Base-by-base conservation (phyloP, 1,140 invertebrate species). In the Arion vulgaris region DNA sequence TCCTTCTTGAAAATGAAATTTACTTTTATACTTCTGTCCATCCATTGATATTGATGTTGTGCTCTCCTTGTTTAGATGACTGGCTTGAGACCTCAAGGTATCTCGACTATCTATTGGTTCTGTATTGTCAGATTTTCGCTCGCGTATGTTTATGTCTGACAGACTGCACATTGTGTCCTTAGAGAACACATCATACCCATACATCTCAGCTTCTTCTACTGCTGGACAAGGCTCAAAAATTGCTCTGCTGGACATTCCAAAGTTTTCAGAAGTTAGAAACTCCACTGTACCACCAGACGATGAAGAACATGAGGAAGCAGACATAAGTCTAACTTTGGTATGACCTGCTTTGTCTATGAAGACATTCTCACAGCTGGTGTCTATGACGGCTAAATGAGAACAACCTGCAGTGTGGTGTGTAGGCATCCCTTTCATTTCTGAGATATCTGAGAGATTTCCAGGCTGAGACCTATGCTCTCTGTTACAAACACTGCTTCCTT, bases 381-480 rank as follows among this genome's bases (percentile, higher is more conserved):
- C 80, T 39, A 81, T 69, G 23, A 74, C 80, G 17, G 80, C 69
- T 32, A 81, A 49, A 51, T 81, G 51, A 39, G 69, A 51, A 34
- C 80, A 81, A 1, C 57, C 80, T n/a, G 71, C 68, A n/a, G 80
- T 39, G n/a, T 57, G 71, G n/a, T 38, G 45, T 11, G 71, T 19
- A 4, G 69, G 49, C 80, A 81, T 81, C 32, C 80, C 80, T 51
- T 69, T 36, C 34, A 81, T 38, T 41, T 81, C 69, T 1, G 69
- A 73, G 51, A 81, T 81, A 49, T 81, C 80, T 7, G 69, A 81
- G 69, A 81, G 34, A 39, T 73, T 81, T 7, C 69, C 51, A 15
- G 80, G 80, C 71, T 81, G 80, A 2, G 80, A 81, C 71, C 45
- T 0, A 36, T 81, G 80, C 69, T 72, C 69, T 36, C 72, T 81